Base-by-base conservation (phyloP, 1,140 invertebrate species). In the Dufourea novaeangliae region DNA sequence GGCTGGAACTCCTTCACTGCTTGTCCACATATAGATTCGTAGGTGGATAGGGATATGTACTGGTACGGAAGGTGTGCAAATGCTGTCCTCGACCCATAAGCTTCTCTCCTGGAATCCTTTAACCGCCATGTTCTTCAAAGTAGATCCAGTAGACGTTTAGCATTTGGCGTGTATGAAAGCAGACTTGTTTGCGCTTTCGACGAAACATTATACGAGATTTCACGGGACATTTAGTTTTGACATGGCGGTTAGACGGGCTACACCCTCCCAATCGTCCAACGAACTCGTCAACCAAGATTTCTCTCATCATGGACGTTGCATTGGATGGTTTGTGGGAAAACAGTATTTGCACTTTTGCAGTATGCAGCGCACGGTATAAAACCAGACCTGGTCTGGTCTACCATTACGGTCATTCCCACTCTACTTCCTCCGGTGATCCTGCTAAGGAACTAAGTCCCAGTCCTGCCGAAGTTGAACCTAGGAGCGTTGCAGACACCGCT, bases 281-380 rank as follows among this genome's bases (percentile, higher is more conserved):
- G 64, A 69, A 76, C 54, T 69, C 78, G 68, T 84, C 84, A 67
- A 85, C 86, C 81, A 61, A 87, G 78, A 76, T 86, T 72, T 85
- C 84, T 88, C 83, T 88, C 85, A 88, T 88, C 86, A 88, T 91
- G 87, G 88, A 87, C 87, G 88, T 89, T 91, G 89, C 88, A 90
- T 91, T 91, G 89, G 90, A 91, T 93, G 88, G 89, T 92, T 91
- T 91, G 90, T 90, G 91, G 91, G 91, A 93, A 92, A 93, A 92
- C 88, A 92, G 91, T 92, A 92, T 93, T 93, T 92, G 91, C 91
- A 92, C 91, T 93, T 92, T 94, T 95, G 92, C 95, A 98, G 97
- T 97, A 91, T 99, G 98, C 95, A 97, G 97, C 91, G 97, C 97
- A 89, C 96, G 98, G 88, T 99, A 99, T 95, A 99, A 99, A 94